Evolutionary conservation across 2,888 invertebrate species (phyloP).

Genomic region (Tipula unca): DNA sequence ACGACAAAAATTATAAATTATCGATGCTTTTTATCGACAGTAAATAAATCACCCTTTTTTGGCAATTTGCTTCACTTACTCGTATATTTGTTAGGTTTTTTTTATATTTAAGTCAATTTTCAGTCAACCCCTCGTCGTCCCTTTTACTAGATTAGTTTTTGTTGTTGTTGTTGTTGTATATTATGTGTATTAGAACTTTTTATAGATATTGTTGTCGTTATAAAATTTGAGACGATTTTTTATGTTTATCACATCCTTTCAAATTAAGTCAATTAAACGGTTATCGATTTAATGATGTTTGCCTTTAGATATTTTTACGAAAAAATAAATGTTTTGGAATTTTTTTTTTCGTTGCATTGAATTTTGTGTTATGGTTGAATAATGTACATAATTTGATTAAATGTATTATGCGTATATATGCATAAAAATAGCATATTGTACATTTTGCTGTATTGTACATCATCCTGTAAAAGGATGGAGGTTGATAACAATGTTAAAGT

Average conservation of each 20-base stretch:
- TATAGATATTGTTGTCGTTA: conserved; percentile 14
- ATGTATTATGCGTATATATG: too few relatives aligned
- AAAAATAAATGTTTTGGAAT: background rate
- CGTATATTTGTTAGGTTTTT: background rate
- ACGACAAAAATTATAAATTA: conserved; percentile 14
- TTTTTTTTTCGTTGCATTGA: background rate
- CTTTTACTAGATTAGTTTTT: conserved; percentile 3
- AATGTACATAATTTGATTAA: background rate
- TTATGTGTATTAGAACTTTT: conserved; percentile 1
- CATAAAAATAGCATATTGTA: too few relatives aligned
- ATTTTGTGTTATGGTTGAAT: background rate
- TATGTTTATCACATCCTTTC: conserved; percentile 1
- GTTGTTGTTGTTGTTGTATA: background rate
- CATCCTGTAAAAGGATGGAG: too few relatives aligned
- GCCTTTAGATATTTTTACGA: background rate
- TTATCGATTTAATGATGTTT: conserved; percentile 8
- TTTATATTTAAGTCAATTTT: background rate
- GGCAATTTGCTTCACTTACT: conserved; percentile 14
- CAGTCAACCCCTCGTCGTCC: background rate
- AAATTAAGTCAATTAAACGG: conserved; percentile 14
- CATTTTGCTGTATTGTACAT: too few relatives aligned
- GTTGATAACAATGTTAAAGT: too few relatives aligned
- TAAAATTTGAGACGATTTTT: conserved; percentile 1
- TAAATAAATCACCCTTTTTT: conserved; percentile 14
- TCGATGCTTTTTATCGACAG: conserved; percentile 8